Conservation (phyloP, 2,888 invertebrate genomes). For the Drosophila neonasuta region DNA sequence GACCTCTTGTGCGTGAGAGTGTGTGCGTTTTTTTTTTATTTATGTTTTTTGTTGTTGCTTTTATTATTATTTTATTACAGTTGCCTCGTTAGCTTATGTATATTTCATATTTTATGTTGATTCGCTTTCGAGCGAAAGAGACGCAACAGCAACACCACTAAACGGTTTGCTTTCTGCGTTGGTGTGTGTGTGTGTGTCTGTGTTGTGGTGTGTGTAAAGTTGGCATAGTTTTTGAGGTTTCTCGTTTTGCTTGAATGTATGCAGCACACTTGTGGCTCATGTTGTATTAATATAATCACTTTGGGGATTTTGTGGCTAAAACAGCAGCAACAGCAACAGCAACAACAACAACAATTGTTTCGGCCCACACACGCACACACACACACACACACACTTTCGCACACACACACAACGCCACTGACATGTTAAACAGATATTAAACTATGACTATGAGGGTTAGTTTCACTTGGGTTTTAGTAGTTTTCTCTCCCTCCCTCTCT, state of each 20-base stretch:
- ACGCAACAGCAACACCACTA: constrained; percentile 33
- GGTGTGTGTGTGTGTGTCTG: constrained; percentile 14
- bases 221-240: constrained; percentile 55
- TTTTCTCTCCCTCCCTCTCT: constrained; percentile 3
- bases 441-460: constrained; percentile 65
- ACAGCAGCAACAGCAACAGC: constrained; percentile 13
- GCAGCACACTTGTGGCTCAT: constrained; percentile 75
- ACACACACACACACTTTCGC: background rate
- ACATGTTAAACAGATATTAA: constrained; percentile 75
- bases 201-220: constrained; percentile 42
- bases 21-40: constrained; percentile 17
- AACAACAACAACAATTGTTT: constrained; percentile 22
- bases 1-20: background rate
- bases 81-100: constrained; percentile 58
- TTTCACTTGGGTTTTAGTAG: constrained; percentile 41
- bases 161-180: constrained; percentile 16
- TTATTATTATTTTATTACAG: constrained; percentile 68
- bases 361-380: constrained; percentile 1
- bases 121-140: constrained; percentile 38
- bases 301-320: constrained; percentile 70
- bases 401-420: constrained; percentile 42
- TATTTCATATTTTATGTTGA: constrained; percentile 68
- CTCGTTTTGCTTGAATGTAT: constrained; percentile 51
- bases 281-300: constrained; percentile 78
- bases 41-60: constrained; percentile 32